Evolutionary conservation across 2,888 invertebrate species (phyloP).

Genomic region (Oligia fasciuncula): DNA sequence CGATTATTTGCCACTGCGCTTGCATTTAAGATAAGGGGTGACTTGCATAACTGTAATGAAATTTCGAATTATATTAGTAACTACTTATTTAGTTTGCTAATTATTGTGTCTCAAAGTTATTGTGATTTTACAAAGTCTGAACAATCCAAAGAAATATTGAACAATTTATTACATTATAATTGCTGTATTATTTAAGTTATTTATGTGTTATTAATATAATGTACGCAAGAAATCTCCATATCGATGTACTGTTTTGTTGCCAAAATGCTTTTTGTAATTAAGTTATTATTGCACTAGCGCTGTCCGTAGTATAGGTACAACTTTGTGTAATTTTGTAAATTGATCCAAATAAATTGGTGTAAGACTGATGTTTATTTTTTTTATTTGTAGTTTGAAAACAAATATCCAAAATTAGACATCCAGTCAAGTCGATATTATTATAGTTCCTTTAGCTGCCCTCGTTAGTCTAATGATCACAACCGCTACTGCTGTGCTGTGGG

Average conservation of each 20-base stretch:
- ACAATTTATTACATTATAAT: constrained; percentile 45
- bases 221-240: constrained; percentile 50
- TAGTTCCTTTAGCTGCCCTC: neutral
- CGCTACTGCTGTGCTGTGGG: neutral
- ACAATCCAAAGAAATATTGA: constrained; percentile 73
- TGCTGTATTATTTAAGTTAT: constrained; percentile 67
- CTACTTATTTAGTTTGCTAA: constrained; percentile 53
- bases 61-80: constrained; percentile 42
- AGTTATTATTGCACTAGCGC: constrained; percentile 75
- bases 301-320: constrained; percentile 68
- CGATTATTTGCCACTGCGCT: constrained; percentile 8
- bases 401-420: neutral
- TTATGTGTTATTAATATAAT: constrained; percentile 63
- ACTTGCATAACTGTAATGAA: constrained; percentile 17
- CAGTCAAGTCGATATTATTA: neutral
- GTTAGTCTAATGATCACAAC: neutral
- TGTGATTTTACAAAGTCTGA: constrained; percentile 81
- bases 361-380: constrained; percentile 70
- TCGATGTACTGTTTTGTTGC: constrained; percentile 72
- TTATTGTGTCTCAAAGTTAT: constrained; percentile 61
- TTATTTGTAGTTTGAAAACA: constrained; percentile 19
- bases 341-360: constrained; percentile 82
- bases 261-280: constrained; percentile 74
- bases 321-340: constrained; percentile 83
- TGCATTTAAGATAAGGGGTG: constrained; percentile 19